Conservation (phyloP, 2,113 vertebrate genomes). For the Epinephelus moara region DNA sequence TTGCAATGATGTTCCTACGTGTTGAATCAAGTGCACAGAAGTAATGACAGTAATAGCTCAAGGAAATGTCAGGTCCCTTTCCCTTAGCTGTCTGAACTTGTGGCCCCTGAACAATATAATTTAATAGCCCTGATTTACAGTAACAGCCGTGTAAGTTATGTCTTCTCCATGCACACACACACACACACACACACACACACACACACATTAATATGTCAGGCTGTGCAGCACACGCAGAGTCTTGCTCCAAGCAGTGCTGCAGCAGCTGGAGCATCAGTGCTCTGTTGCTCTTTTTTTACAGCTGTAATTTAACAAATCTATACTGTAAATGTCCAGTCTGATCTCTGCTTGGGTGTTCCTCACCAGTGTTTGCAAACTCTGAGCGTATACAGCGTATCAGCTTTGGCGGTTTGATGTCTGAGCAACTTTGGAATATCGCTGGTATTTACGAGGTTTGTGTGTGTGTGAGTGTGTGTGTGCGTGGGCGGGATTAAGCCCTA, state of each 20-base stretch:
- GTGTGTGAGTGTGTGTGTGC: constrained; percentile 14
- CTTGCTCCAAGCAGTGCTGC: not conserved
- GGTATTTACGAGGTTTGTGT: not conserved
- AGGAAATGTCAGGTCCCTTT: too few relatives aligned
- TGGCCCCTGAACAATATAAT: too few relatives aligned
- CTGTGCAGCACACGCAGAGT: not conserved
- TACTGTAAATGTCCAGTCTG: not conserved
- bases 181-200: too few relatives aligned
- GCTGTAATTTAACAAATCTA: constrained; percentile 4
- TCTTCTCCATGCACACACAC: not conserved
- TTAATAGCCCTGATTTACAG: not conserved
- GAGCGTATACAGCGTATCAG: not conserved
- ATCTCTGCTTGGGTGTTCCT: constrained; percentile 2
- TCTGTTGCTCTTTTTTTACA: not conserved
- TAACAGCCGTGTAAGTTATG: not conserved
- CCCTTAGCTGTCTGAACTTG: too few relatives aligned
- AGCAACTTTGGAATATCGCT: constrained; percentile 12
- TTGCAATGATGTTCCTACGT: too few relatives aligned
- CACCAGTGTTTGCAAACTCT: constrained; percentile 22
- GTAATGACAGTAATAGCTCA: too few relatives aligned
- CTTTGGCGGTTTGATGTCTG: constrained; percentile 34
- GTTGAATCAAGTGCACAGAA: too few relatives aligned
- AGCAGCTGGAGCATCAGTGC: not conserved
- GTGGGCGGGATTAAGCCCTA: constrained; percentile 46
- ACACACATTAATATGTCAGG: not conserved